Conservation (phyloP, 2,797 vertebrate species). For the Gambelia wislizenii region DNA sequence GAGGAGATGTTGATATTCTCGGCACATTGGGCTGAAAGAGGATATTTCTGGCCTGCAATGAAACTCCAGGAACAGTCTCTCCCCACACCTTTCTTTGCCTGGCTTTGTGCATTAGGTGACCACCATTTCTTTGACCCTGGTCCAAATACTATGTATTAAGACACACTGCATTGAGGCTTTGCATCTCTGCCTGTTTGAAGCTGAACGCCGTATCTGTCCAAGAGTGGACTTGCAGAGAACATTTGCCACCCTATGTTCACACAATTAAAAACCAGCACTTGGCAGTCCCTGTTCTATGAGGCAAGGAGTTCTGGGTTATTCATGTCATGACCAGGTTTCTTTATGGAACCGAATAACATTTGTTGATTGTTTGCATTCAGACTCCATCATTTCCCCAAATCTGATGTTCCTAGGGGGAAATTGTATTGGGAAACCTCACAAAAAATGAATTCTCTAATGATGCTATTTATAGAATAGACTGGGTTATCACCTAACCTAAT, state of each 20-base stretch:
- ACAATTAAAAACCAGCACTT: background rate
- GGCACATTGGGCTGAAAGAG: too few species aligned
- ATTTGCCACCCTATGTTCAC: background rate
- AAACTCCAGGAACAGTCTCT: too few species aligned
- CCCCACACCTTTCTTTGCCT: too few species aligned
- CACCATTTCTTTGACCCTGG: too few species aligned
- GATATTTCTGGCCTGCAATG: too few species aligned
- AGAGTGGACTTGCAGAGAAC: background rate
- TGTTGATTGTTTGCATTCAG: background rate
- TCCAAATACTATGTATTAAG: background rate
- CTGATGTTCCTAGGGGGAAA: background rate
- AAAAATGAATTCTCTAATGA: background rate
- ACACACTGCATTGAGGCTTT: background rate
- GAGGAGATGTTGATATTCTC: too few species aligned
- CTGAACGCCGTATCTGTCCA: background rate
- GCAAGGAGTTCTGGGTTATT: background rate
- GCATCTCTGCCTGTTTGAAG: background rate
- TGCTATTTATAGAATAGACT: background rate
- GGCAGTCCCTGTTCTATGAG: background rate
- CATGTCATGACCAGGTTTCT: background rate
- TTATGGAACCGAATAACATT: background rate
- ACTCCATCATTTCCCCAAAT: background rate
- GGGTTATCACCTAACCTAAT: slow-evolving; percentile 2
- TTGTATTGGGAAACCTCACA: background rate
- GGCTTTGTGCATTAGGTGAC: too few species aligned